Base-by-base conservation (phyloP, 2,113 vertebrate species). In the Natator depressus region DNA sequence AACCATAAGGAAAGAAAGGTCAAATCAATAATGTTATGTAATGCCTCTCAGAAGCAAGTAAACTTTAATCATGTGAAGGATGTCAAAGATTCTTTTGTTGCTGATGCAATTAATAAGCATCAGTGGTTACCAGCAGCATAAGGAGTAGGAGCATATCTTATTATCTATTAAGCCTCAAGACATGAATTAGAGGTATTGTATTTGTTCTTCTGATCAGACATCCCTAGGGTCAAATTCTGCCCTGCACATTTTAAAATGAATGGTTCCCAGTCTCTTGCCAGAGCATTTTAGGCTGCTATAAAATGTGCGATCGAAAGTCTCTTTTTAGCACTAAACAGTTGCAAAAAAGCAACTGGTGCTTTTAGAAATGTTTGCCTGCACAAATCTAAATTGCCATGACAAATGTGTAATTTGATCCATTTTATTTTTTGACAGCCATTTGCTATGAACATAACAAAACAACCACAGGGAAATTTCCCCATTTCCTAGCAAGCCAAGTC, bases 1-100 rank as follows among this genome's bases (percentile, higher is more conserved):
- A 97, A 79, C 87, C 29, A 22, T 1, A 54, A 82, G 69, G 80
- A 92, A 94, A 80, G 47, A 78, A 96, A 97, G 95, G 96, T 90
- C 90, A 94, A 69, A 46, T 82, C 87, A 82, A 92, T 46, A 97
- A 38, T 14, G 84, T 69, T 84, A 1, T 4, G 47, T 49, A 84
- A 80, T 54, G 75, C 19, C 87, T 50, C 84, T 87, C 78, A 89
- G 1, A 89, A 90, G 81, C 72, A 97, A 81, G 85, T 54, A 81
- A 78, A 3, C 0, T 10, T 90, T 95, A 92, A 10, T 25, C 0
- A 5, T 2, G 12, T 51, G 78, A 14, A 84, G 27, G 51, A 59
- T 0, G 49, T 85, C 31, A 31, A 57, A n/a, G 84, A 9, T 5
- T 1, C 0, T 46, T 13, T 27, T 1, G 13, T 10, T 83, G 85